Base-by-base conservation (phyloP, 2,888 invertebrate species). In the Augochlorella aurata region DNA sequence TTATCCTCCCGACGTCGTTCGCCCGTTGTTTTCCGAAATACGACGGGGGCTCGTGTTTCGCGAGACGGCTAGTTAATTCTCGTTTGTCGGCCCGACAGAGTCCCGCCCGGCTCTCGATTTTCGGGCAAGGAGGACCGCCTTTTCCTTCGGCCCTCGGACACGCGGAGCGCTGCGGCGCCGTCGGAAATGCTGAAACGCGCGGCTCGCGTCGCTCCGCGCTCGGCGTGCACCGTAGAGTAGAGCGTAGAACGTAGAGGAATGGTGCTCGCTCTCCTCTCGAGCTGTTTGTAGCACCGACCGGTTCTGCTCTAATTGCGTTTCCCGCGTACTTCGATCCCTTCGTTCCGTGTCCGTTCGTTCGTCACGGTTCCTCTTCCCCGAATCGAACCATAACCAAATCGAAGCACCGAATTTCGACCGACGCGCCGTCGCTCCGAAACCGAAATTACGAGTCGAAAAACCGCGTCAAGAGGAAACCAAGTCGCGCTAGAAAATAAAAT, bases 291-390 rank as follows among this genome's bases (percentile, higher is more conserved):
- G 79, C 86, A 79, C 84, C 83, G 86, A 86, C 86, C 89, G 85
- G 87, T 88, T 86, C 75, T 77, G 83, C 83, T 89, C 90, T 90
- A 90, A 90, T 90, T 90, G 88, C 89, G 84, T 89, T 91, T 88
- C 84, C 85, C 86, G 81, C 83, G 80, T 82, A 80, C 81, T 78
- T 72, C 66, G 74, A 71, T 79, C 77, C 87, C 84, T 83, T 76
- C 81, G 79, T 58, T 29, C 29, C 61, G 61, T 61, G 61, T 61
- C 29, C 61, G 61, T 85, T 77, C 84, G 86, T 83, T 81, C 86
- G 73, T 82, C 79, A 75, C 71, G 80, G 77, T 80, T 87, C 80
- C 85, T 83, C 79, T 79, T 87, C 86, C 85, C 70, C n/a, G n/a
- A 49, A 67, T 63, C 75, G 71, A n/a, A 58, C 16, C 67, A 49